Conservation (phyloP, 2,888 invertebrate species). For the Priocnemis perturbator region DNA sequence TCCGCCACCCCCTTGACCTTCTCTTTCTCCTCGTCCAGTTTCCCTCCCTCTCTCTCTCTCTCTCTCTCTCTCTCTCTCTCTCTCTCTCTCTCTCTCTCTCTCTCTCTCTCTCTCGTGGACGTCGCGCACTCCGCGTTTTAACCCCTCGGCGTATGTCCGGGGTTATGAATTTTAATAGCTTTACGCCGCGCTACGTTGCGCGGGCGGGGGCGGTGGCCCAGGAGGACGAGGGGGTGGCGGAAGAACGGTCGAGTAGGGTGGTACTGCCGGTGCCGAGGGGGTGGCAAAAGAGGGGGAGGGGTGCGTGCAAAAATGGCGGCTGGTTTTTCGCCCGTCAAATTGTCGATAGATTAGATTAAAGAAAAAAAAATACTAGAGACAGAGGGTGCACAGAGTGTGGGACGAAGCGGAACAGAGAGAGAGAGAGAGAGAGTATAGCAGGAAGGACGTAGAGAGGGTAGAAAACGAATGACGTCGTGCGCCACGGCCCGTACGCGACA, state of each 20-base stretch:
- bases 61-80: constrained; percentile 27
- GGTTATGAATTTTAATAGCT: constrained; percentile 76
- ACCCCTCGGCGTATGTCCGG: constrained; percentile 73
- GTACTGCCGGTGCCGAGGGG: constrained; percentile 17
- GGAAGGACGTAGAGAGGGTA: constrained; percentile 18
- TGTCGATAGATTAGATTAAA: constrained; percentile 75
- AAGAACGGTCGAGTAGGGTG: constrained; percentile 32
- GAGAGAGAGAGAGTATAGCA: constrained; percentile 32
- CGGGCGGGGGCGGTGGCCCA: constrained; percentile 33
- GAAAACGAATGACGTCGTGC: background rate
- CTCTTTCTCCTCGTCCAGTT: constrained; percentile 31
- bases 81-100: too few species aligned
- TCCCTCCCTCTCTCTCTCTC: constrained; percentile 7
- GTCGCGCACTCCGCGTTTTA: constrained; percentile 65
- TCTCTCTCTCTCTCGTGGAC: constrained; percentile 28
- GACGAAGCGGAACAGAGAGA: background rate
- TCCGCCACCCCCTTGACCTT: constrained; percentile 21
- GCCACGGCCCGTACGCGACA: constrained; percentile 2
- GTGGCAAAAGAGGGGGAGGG: constrained; percentile 11
- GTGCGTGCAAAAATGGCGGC: constrained; percentile 67
- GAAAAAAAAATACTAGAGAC: constrained; percentile 55
- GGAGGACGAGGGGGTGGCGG: constrained; percentile 40
- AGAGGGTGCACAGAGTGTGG: background rate
- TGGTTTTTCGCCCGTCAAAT: constrained; percentile 73
- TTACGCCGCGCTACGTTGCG: constrained; percentile 67